Evolutionary conservation across 2,888 invertebrate species (phyloP).

Genomic region (Autographa gamma): DNA sequence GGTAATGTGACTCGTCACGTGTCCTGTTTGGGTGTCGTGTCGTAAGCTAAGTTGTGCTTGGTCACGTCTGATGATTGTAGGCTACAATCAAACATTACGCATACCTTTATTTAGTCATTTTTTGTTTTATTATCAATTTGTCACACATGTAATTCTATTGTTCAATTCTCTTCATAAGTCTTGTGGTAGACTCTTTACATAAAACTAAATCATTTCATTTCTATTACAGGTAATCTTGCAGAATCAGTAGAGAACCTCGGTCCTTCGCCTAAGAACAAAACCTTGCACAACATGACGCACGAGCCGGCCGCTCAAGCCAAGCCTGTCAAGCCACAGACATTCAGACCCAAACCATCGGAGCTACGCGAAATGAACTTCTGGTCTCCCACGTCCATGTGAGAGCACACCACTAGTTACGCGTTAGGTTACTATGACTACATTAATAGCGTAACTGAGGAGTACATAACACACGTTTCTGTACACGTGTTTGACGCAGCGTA

Average conservation of each 20-base stretch:
- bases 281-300: constrained; percentile 58
- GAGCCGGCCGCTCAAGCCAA: constrained; percentile 69
- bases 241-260: constrained; percentile 85
- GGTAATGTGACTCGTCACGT: not conserved
- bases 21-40: not conserved
- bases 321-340: constrained; percentile 65
- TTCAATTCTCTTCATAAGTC: no score
- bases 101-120: no score
- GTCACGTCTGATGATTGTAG: not conserved
- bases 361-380: constrained; percentile 95
- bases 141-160: no score
- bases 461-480: constrained; percentile 38
- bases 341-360: constrained; percentile 88
- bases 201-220: not conserved
- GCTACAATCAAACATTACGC: no score
- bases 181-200: not conserved
- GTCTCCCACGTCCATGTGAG: constrained; percentile 95
- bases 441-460: constrained; percentile 54
- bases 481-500: constrained; percentile 44
- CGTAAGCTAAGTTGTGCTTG: not conserved
- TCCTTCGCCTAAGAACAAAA: constrained; percentile 74
- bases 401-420: constrained; percentile 43
- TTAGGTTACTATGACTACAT: constrained; percentile 45
- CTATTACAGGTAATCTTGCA: constrained; percentile 73
- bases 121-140: no score